Evolutionary conservation across 2,113 vertebrate genomes (phyloP).

Genomic region (Pollachius pollachius): DNA sequence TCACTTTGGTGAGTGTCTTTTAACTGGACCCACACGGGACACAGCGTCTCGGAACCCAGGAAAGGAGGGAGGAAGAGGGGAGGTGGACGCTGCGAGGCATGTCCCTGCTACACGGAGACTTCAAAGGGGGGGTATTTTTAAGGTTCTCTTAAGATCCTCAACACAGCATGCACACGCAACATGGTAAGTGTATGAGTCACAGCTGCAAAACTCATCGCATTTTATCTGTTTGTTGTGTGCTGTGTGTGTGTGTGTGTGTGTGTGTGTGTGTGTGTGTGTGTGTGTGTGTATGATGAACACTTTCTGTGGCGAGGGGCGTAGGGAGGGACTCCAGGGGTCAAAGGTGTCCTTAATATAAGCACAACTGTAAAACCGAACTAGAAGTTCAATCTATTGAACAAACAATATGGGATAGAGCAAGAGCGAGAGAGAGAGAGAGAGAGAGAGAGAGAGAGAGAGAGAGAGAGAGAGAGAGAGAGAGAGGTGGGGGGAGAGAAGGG

Average conservation of each 20-base stretch:
- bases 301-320: neutral
- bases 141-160: conserved; percentile 55
- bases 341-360: neutral
- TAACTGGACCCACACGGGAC: conserved; percentile 55
- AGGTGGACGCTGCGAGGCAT: conserved; percentile 45
- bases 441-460: no score
- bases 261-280: conserved; percentile 6
- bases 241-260: conserved; percentile 10
- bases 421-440: no score
- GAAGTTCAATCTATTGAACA: neutral
- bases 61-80: neutral
- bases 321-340: neutral
- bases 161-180: conserved; percentile 54
- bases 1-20: conserved; percentile 21
- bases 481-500: no score
- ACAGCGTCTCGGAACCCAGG: conserved; percentile 31
- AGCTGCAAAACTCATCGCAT: conserved; percentile 26
- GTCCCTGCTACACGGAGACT: conserved; percentile 38
- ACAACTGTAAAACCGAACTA: neutral
- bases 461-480: no score
- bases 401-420: no score
- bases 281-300: conserved; percentile 32
- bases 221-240: neutral
- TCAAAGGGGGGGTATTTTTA: conserved; percentile 61
- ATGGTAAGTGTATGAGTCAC: conserved; percentile 14